phyloP scores from a whole-genome alignment of 1,140 invertebrate species.

The Daktulosphaira vitifoliae region DNA sequence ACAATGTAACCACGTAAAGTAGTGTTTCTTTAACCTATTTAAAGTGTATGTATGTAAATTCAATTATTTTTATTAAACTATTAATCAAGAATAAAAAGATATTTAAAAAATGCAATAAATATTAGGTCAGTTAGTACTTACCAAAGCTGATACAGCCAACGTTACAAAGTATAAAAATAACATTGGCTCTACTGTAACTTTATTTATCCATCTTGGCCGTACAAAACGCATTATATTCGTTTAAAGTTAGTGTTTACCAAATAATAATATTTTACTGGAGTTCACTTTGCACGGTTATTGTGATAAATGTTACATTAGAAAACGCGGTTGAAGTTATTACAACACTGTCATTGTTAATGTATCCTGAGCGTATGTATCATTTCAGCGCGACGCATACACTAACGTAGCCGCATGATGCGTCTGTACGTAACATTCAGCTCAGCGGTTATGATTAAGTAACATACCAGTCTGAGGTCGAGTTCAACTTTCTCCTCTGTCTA shows the following conservation, averaged over 20 bases:
- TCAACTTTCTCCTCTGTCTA: constrained; percentile 26
- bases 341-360: not conserved
- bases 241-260: not conserved
- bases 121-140: constrained; percentile 15
- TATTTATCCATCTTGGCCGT: constrained; percentile 18
- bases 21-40: too few relatives aligned
- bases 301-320: not conserved
- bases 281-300: not conserved
- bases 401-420: not conserved
- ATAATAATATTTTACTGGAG: not conserved
- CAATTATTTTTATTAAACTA: too few relatives aligned
- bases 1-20: too few relatives aligned
- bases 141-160: constrained; percentile 28
- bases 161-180: constrained; percentile 35
- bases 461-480: constrained; percentile 31
- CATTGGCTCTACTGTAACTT: constrained; percentile 36
- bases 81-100: too few relatives aligned
- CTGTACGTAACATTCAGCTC: constrained; percentile 4
- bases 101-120: too few relatives aligned
- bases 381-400: not conserved
- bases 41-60: too few relatives aligned
- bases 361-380: not conserved
- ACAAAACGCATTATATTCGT: not conserved
- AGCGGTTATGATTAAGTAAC: constrained; percentile 5
- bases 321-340: not conserved